Percentiles rank a stretch among this genome's conserved stretches.
phyloP scores from a whole-genome alignment of 2,113 vertebrate species.

The Nibea albiflora region DNA sequence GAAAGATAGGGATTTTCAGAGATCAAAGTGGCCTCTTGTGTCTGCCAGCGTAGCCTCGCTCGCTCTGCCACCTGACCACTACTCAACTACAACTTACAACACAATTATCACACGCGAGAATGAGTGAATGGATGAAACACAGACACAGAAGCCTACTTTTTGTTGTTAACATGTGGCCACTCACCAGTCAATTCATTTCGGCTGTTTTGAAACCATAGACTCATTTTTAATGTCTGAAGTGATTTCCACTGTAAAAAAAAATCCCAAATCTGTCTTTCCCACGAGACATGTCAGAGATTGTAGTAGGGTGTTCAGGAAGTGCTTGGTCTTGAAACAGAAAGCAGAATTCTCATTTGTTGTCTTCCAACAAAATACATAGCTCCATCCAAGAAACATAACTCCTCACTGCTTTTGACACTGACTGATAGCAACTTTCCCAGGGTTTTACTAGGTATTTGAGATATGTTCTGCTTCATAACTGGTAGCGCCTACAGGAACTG shows the following conservation, averaged over 20 bases:
- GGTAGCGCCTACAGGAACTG: slow-evolving; percentile 40
- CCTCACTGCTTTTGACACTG: slow-evolving; percentile 13
- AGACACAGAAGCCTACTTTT: background rate
- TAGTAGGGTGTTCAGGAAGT: slow-evolving; percentile 8
- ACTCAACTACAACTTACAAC: slow-evolving; percentile 1
- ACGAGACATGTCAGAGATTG: slow-evolving; percentile 33
- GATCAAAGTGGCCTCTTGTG: slow-evolving; percentile 72
- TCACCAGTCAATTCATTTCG: slow-evolving; percentile 31
- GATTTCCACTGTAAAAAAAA: slow-evolving; percentile 44
- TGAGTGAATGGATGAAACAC: slow-evolving; percentile 25
- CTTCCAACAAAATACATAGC: slow-evolving; percentile 4
- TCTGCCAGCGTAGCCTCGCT: slow-evolving; percentile 52
- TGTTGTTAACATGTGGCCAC: background rate
- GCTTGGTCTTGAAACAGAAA: slow-evolving; percentile 22
- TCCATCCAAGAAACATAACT: slow-evolving; percentile 39
- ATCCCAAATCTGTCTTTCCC: slow-evolving; percentile 28
- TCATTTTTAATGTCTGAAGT: slow-evolving; percentile 36
- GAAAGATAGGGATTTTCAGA: slow-evolving; percentile 65
- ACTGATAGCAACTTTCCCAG: slow-evolving; percentile 37
- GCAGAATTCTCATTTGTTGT: slow-evolving; percentile 32
- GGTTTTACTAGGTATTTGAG: slow-evolving; percentile 38
- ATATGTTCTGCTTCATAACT: slow-evolving; percentile 48
- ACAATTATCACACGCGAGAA: background rate
- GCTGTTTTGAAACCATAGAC: slow-evolving; percentile 41
- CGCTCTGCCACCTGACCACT: slow-evolving; percentile 43